phyloP scores from a whole-genome alignment of 2,797 vertebrate genomes.

The Tenualosa ilisha region DNA sequence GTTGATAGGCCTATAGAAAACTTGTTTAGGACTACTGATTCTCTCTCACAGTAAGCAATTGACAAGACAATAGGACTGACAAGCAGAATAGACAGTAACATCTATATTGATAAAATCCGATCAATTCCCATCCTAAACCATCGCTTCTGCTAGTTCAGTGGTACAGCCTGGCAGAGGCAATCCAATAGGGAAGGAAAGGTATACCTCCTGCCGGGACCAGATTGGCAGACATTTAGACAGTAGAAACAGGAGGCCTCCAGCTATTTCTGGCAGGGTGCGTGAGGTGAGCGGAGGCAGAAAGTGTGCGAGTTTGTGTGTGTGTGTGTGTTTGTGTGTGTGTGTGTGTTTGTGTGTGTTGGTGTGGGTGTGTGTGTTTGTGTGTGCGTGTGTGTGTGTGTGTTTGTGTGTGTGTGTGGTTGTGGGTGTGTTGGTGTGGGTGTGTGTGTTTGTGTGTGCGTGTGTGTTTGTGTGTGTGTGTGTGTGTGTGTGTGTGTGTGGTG shows the following conservation, averaged over 20 bases:
- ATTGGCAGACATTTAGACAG: constrained; percentile 35
- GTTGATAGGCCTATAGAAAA: too few relatives aligned
- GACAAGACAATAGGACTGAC: too few relatives aligned
- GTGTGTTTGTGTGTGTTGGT: not conserved
- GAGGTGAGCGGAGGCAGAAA: constrained; percentile 31
- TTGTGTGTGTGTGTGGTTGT: too few relatives aligned
- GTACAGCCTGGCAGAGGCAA: not conserved
- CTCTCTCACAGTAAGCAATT: too few relatives aligned
- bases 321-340: constrained; percentile 11
- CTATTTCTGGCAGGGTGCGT: constrained; percentile 35
- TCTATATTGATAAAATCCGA: too few relatives aligned
- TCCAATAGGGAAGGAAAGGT: not conserved
- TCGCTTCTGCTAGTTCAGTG: not conserved
- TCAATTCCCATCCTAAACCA: not conserved
- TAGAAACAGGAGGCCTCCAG: constrained; percentile 21
- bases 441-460: too few relatives aligned
- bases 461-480: not conserved
- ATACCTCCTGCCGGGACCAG: not conserved
- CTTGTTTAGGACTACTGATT: too few relatives aligned
- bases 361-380: too few relatives aligned
- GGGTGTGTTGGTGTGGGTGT: too few relatives aligned
- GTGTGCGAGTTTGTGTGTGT: not conserved
- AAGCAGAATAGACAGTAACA: not conserved
- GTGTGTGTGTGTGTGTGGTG: not conserved
- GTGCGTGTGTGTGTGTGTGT: too few relatives aligned